phyloP scores from a whole-genome alignment of 2,797 vertebrate species.

The Borostomias antarcticus region DNA sequence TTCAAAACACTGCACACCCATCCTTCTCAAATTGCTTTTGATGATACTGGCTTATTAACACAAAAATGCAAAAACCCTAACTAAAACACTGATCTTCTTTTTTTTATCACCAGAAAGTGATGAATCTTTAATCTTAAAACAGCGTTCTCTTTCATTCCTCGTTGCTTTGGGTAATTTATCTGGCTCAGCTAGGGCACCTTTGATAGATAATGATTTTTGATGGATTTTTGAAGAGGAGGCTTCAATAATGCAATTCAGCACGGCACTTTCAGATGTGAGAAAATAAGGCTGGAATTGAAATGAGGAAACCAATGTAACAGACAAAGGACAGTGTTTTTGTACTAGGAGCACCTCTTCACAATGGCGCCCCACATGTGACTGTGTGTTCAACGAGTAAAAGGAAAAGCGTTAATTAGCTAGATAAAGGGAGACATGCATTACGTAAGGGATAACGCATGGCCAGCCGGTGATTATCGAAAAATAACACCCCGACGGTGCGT shows the following conservation, averaged over 20 bases:
- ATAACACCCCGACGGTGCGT: too few relatives aligned
- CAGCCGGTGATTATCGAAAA: too few relatives aligned
- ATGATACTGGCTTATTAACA: too few relatives aligned
- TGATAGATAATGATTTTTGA: conserved; percentile 26
- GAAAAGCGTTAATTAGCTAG: conserved; percentile 65
- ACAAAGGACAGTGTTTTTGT: conserved; percentile 42
- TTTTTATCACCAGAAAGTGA: not conserved
- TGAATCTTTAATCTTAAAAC: conserved; percentile 20
- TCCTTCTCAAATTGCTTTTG: too few relatives aligned
- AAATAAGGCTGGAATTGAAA: conserved; percentile 25
- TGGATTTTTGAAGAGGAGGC: conserved; percentile 10
- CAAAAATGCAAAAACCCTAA: too few relatives aligned
- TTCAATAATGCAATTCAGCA: conserved; percentile 35
- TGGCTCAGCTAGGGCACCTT: conserved; percentile 29
- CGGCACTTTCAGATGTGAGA: conserved; percentile 18
- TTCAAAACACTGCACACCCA: too few relatives aligned
- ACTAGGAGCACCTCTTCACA: conserved; percentile 36
- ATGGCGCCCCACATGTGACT: conserved; percentile 37
- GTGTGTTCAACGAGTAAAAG: conserved; percentile 50
- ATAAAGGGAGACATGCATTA: conserved; percentile 48
- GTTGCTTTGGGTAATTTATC: conserved; percentile 3
- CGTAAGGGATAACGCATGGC: too few relatives aligned
- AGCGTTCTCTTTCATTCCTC: not conserved
- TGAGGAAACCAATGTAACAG: conserved; percentile 37
- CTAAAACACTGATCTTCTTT: not conserved